Evolutionary conservation across 2,888 invertebrate genomes (phyloP), one percentile per base, ranked within the genome.

Genomic region (Laspeyria flexula): DNA sequence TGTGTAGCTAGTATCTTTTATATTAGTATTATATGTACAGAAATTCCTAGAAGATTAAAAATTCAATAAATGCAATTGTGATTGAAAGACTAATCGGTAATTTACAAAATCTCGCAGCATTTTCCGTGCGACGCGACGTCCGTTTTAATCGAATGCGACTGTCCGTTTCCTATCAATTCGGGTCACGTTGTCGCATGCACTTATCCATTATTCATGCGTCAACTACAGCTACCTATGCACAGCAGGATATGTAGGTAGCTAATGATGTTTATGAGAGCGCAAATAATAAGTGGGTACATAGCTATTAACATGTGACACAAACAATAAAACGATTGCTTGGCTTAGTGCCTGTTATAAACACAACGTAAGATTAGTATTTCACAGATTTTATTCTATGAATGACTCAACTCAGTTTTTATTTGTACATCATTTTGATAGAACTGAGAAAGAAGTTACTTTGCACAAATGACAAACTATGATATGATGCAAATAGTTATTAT

Each of bases 131-230:
- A n/a, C n/a, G 45, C 37, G 52, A 23, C 25, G 29, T 39, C 18
- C 46, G 47, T 54, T 62, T 54, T 65, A 60, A 61, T 71, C 58
- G 46, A 51, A 52, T 46, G 46, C 39, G 52, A 50, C 13, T 15
- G 31, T 49, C 50, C 55, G 69, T 81, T 79, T 79, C 81, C 81
- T 76, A 73, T 82, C 62, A 73, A 86, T 82, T 81, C 72, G 62
- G 74, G 76, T 81, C 85, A 83, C 77, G 77, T 81, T 76, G 71
- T 65, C 66, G 58, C 60, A 53, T 73, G 71, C 69, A 66, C 48
- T 58, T 44, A 57, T 66, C 50, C 67, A 75, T 71, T 77, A 75
- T 77, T 69, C 71, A 73, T 68, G 59, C 55, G 43, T 38, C 23
- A 42, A 51, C 39, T 57, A 43, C 53, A 46, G 33, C 47, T 52